Base-by-base conservation (phyloP, 2,113 vertebrate species). In the Oreotrochilus melanogaster region DNA sequence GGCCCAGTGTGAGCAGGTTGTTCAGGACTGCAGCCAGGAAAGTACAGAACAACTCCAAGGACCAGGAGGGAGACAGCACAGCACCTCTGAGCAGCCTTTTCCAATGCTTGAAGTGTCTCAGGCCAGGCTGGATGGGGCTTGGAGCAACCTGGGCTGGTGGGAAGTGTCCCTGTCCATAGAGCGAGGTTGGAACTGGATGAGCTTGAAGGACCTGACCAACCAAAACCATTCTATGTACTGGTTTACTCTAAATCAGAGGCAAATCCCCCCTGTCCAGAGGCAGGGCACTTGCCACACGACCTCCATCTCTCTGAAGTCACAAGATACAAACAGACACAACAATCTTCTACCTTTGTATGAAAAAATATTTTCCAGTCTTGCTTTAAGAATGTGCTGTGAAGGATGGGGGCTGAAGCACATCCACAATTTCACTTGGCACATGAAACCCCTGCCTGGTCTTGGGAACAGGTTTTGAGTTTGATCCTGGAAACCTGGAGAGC, bases 341-440 rank as follows among this genome's bases (percentile, higher is more conserved):
- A 18, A 22, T 8, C 18, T 50, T 22, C 28, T 3, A 22, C 9
- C 16, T 24, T 22, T 15, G 17, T 11, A 22, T 0, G 1, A 71
- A 78, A 27, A 56, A 61, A 8, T 8, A 7, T 12, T 65, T 47
- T 23, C 7, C 13, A 23, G 30, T 31, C 56, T 51, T 45, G 30
- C 45, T 48, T 48, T 30, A 22, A 48, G 24, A 51, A n/a, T 0
- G 6, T 8, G 11, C 13, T 6, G 25, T 5, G 33, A 86, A 18
- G 31, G 22, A 22, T 0, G 9, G 33, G 0, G 1, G n/a, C 28
- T 6, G 11, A 62, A 27, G 23, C 6, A 6, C 30, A 3, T 18
- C 6, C 17, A 2, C 16, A 17, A 64, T 37, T 70, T n/a, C 25
- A 24, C 17, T 15, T 43, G 0, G 4, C 1, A 2, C 0, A 0